Evolutionary conservation across 2,888 invertebrate genomes (phyloP).

Genomic region (Ommatoiulus sabulosus): DNA sequence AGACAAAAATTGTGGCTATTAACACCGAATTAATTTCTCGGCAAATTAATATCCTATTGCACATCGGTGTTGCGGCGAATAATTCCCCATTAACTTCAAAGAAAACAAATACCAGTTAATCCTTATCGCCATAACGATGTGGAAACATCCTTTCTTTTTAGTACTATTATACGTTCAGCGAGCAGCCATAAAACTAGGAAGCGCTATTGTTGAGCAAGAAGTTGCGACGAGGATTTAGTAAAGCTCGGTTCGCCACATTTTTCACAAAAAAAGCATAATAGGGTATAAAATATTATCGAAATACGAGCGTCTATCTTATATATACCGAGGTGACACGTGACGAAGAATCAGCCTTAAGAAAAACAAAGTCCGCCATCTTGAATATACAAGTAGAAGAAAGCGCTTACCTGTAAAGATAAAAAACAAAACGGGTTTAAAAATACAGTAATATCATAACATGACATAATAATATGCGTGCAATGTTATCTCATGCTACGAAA

Average conservation of each 20-base stretch:
- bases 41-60: conserved; percentile 20
- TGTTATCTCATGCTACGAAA: too few species aligned
- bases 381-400: too few species aligned
- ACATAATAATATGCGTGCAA: too few species aligned
- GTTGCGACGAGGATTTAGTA: not conserved
- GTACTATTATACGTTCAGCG: not conserved
- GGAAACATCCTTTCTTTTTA: conserved; percentile 4
- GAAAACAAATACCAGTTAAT: conserved; percentile 27
- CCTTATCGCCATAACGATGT: conserved; percentile 16
- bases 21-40: not conserved
- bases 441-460: too few species aligned
- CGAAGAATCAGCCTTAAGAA: too few species aligned
- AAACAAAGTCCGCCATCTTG: too few species aligned
- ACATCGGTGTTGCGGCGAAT: conserved; percentile 20
- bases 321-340: too few species aligned
- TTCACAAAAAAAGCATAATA: conserved; percentile 25
- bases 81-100: not conserved
- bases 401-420: too few species aligned
- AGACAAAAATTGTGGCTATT: not conserved
- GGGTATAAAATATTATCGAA: not conserved
- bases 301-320: not conserved
- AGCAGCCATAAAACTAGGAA: not conserved
- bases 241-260: not conserved
- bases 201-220: not conserved
- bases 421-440: too few species aligned